phyloP scores from a whole-genome alignment of 2,797 vertebrate species.

The Gymnodraco acuticeps region DNA sequence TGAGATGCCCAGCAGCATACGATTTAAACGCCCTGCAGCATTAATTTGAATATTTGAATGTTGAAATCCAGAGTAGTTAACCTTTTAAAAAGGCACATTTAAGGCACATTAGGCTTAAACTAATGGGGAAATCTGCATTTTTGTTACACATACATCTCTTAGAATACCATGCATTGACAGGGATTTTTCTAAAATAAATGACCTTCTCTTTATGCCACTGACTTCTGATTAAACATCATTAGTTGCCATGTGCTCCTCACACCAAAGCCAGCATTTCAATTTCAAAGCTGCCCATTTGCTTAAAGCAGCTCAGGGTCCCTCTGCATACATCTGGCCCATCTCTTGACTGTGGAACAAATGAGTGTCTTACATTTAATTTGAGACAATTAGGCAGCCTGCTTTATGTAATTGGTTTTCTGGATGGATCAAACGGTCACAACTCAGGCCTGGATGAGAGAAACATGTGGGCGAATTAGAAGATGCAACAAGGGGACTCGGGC shows the following conservation, averaged over 20 bases:
- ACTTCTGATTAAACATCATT: constrained; percentile 41
- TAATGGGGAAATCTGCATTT: constrained; percentile 23
- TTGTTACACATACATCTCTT: not conserved
- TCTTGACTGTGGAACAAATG: constrained; percentile 61
- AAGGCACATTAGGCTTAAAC: not conserved
- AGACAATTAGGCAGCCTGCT: constrained; percentile 68
- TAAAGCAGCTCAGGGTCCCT: constrained; percentile 30
- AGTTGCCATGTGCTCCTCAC: constrained; percentile 36
- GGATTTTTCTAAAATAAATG: constrained; percentile 23
- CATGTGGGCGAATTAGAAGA: constrained; percentile 50
- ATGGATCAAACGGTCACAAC: constrained; percentile 58
- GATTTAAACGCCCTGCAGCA: not conserved
- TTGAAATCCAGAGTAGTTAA: constrained; percentile 3
- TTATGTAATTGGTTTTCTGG: constrained; percentile 72
- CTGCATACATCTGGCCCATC: constrained; percentile 58
- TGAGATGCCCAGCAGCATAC: not conserved
- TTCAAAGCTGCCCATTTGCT: constrained; percentile 69
- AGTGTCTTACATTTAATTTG: constrained; percentile 73
- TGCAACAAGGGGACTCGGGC: constrained; percentile 29
- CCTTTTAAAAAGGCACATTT: not conserved
- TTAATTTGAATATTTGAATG: constrained; percentile 4
- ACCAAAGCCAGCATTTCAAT: constrained; percentile 67
- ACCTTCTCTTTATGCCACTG: constrained; percentile 37
- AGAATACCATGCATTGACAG: constrained; percentile 7
- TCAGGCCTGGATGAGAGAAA: constrained; percentile 50